phyloP scores from a whole-genome alignment of 1,140 invertebrate species.

The Elysia chlorotica region DNA sequence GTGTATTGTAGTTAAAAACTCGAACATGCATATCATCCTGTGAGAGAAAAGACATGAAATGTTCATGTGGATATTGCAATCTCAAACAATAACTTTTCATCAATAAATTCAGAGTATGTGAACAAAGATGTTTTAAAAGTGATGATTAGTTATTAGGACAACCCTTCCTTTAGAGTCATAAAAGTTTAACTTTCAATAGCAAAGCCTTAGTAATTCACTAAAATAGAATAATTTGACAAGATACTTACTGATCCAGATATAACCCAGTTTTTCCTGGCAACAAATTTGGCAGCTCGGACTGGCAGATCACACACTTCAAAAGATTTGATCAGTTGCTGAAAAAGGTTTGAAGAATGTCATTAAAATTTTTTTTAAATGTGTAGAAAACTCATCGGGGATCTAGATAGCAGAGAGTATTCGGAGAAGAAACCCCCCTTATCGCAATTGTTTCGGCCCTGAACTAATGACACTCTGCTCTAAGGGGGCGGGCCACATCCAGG shows the following conservation, averaged over 20 bases:
- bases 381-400: background rate
- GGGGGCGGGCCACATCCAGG: too few relatives aligned
- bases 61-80: background rate
- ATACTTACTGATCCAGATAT: slow-evolving; percentile 94
- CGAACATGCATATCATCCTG: slow-evolving; percentile 76
- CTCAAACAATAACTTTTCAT: background rate
- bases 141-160: background rate
- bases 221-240: too few relatives aligned
- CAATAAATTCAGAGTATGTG: background rate
- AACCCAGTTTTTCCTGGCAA: slow-evolving; percentile 98
- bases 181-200: background rate
- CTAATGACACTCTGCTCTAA: background rate
- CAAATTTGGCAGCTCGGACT: slow-evolving; percentile 93
- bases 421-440: background rate
- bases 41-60: background rate
- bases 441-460: background rate
- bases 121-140: background rate
- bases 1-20: slow-evolving; percentile 98
- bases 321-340: slow-evolving; percentile 82
- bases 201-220: background rate
- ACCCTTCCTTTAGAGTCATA: background rate
- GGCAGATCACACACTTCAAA: slow-evolving; percentile 97
- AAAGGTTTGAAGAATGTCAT: too few relatives aligned
- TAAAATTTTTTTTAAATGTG: background rate
- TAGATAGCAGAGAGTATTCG: background rate